phyloP scores from a whole-genome alignment of 2,113 vertebrate genomes.

The Sorex araneus region DNA sequence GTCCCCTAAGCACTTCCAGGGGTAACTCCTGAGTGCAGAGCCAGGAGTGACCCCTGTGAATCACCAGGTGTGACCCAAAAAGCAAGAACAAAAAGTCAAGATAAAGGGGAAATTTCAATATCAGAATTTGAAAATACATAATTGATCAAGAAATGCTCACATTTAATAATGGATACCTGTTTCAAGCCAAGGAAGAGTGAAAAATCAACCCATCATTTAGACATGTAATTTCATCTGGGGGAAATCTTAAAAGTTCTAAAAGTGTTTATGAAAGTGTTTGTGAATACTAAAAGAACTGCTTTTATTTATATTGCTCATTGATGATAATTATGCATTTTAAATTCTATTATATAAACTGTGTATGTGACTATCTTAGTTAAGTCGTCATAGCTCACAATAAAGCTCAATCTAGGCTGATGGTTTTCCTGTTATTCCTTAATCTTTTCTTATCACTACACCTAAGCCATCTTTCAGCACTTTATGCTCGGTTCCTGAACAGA shows the following conservation, averaged over 20 bases:
- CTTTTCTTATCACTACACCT: conserved; percentile 76
- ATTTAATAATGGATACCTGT: neutral
- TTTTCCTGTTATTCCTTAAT: conserved; percentile 85
- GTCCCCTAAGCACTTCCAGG: too few species aligned
- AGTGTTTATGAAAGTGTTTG: neutral
- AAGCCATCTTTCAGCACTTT: conserved; percentile 76
- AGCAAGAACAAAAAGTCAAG: too few species aligned
- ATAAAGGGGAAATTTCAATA: neutral
- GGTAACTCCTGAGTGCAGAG: too few species aligned
- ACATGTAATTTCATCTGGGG: conserved; percentile 33
- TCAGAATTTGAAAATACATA: neutral
- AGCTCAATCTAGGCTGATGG: conserved; percentile 76
- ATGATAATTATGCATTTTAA: neutral
- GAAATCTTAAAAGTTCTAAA: conserved; percentile 55
- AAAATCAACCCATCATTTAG: neutral
- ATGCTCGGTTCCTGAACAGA: conserved; percentile 77
- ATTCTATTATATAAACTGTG: conserved; percentile 45
- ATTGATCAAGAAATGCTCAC: neutral
- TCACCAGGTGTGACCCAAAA: too few species aligned
- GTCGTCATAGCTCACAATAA: conserved; percentile 81
- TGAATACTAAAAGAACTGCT: conserved; percentile 52
- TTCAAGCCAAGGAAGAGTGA: conserved; percentile 5
- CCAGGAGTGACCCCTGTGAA: too few species aligned
- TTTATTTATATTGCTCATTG: conserved; percentile 50
- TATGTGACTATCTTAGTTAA: conserved; percentile 77